phyloP scores from a whole-genome alignment of 2,113 vertebrate species.

The Cheirogaleus medius region DNA sequence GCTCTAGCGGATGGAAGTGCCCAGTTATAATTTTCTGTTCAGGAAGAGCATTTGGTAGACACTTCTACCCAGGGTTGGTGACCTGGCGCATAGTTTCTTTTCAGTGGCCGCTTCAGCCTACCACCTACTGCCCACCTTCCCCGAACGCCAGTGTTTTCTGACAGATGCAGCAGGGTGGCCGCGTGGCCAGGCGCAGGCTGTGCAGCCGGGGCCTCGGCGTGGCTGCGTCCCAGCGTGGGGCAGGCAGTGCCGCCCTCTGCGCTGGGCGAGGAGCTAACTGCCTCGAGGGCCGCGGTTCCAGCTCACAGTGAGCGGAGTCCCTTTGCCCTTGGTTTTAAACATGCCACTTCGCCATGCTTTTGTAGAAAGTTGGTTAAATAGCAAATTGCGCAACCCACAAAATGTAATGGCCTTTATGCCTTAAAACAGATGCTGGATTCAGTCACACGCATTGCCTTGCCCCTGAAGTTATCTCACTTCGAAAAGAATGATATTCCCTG shows the following conservation, averaged over 20 bases:
- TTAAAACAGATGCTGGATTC: constrained; percentile 34
- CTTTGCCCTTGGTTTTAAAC: not conserved
- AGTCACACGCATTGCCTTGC: not conserved
- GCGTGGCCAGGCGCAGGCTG: rapidly evolving
- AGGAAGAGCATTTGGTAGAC: not conserved
- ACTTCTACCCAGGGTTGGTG: rapidly evolving
- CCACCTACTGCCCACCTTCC: rapidly evolving
- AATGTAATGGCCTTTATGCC: constrained; percentile 4
- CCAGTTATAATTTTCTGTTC: not conserved
- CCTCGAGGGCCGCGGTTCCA: too few relatives aligned
- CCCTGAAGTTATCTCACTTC: not conserved
- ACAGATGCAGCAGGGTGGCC: rapidly evolving
- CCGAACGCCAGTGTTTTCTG: not conserved
- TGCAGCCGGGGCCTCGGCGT: rapidly evolving
- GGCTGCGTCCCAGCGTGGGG: not conserved
- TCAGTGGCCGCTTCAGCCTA: rapidly evolving
- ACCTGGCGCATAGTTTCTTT: not conserved
- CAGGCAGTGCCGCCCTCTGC: not conserved
- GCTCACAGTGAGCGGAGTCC: not conserved
- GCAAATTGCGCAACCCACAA: not conserved
- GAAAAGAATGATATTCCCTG: not conserved
- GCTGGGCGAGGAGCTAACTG: too few relatives aligned
- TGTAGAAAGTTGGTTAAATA: not conserved
- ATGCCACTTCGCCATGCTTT: not conserved
- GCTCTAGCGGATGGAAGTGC: constrained; percentile 58